phyloP scores from a whole-genome alignment of 2,888 invertebrate genomes.

The Scaptomyza reducta region DNA sequence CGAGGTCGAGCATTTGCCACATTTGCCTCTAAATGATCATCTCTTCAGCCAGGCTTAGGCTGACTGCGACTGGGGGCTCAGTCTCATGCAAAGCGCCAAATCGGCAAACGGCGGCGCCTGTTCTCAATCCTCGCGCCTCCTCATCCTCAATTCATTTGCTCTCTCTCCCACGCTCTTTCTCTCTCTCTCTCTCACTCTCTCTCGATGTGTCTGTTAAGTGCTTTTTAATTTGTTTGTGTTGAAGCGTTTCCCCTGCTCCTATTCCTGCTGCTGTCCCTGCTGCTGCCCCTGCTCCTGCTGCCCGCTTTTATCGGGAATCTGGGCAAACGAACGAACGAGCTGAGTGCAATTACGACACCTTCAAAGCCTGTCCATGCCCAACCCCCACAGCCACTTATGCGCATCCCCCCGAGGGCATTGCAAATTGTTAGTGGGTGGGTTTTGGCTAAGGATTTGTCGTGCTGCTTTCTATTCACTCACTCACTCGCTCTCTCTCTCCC shows the following conservation, averaged over 20 bases:
- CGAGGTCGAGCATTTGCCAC: slow-evolving; percentile 13
- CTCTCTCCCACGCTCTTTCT: slow-evolving; percentile 14
- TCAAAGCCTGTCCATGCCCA: slow-evolving; percentile 51
- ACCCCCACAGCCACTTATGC: slow-evolving; percentile 63
- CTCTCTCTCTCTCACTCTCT: slow-evolving; percentile 11
- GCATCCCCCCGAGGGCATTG: slow-evolving; percentile 67
- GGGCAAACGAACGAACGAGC: slow-evolving; percentile 38
- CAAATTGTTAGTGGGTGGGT: slow-evolving; percentile 7
- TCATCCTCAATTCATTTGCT: neutral
- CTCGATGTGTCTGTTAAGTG: slow-evolving; percentile 67
- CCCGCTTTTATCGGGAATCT: slow-evolving; percentile 60
- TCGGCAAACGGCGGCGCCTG: slow-evolving; percentile 55
- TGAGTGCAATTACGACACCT: slow-evolving; percentile 82
- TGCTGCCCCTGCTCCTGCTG: neutral
- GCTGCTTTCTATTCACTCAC: neutral
- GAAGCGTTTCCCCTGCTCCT: slow-evolving; percentile 26
- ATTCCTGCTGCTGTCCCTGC: neutral
- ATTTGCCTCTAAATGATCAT: slow-evolving; percentile 45
- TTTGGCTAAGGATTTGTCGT: neutral
- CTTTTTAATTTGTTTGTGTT: slow-evolving; percentile 77
- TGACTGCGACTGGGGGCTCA: too few species aligned
- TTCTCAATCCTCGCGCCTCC: slow-evolving; percentile 1
- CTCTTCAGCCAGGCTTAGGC: slow-evolving; percentile 25
- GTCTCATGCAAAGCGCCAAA: slow-evolving; percentile 25
- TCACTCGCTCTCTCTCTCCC: neutral